These are phyloP conservation scores for Temnopleurus reevesii DNA, from an alignment of 53 echinoderm and acorn worm species.

Conservation along the genomic window DNA sequence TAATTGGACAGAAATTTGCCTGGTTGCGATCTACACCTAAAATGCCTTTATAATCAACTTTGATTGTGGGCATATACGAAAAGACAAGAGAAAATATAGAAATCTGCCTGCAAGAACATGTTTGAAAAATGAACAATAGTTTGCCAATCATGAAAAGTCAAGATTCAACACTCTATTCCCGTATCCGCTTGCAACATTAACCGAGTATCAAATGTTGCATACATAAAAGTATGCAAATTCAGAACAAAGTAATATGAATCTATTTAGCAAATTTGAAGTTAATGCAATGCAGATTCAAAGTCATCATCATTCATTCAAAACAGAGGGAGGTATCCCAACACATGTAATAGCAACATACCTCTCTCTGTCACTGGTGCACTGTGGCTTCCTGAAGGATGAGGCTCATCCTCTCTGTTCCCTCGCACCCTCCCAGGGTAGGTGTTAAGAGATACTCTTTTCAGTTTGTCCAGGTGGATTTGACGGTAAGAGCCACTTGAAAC, in stretches of 20 bases:
- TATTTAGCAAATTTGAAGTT: background rate
- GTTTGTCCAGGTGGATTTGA: constrained; percentile 87
- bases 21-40: too few relatives aligned
- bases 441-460: constrained; percentile 75
- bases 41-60: too few relatives aligned
- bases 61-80: too few relatives aligned
- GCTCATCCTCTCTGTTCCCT: constrained; percentile 63
- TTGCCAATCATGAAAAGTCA: too few relatives aligned
- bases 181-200: too few relatives aligned
- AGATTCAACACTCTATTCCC: too few relatives aligned
- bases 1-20: too few relatives aligned
- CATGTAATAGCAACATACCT: constrained; percentile 61
- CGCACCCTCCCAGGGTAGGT: constrained; percentile 67
- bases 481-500: constrained; percentile 77
- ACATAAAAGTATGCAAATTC: background rate
- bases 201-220: background rate
- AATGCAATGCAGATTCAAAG: background rate
- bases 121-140: background rate
- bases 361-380: constrained; percentile 96
- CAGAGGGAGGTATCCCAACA: background rate
- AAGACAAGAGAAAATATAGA: background rate
- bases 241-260: background rate
- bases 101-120: background rate
- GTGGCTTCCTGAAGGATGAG: constrained; percentile 71
- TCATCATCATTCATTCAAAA: background rate